Base-by-base conservation (phyloP, 2,113 vertebrate genomes). In the Apeltes quadracus region DNA sequence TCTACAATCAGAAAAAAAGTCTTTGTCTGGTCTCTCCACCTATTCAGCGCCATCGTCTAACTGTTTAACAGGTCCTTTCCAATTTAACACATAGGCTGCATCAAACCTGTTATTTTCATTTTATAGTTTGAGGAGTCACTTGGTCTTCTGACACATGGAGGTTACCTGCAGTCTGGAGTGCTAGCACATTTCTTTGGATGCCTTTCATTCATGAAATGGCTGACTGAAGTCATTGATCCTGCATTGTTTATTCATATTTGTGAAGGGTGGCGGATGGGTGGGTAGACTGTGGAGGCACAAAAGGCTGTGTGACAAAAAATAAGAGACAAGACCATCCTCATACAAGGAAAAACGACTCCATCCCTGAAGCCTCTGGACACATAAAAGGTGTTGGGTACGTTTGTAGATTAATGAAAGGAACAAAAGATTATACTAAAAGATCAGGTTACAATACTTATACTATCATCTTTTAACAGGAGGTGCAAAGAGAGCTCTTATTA, bases 201-300 rank as follows among this genome's bases (percentile, higher is more conserved):
- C 62, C 16, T 44, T 67, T 53, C 16, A 46, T 71, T 61, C 61
- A 50, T 20, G 18, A 36, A 7, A 3, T 32, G 59, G 38, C 32
- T 36, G 61, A 44, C n/a, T 68, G 32, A 66, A 22, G 63, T 2
- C 50, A 43, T 3, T 51, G 48, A 66, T 0, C 0, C 55, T 51
- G 25, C 13, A 14, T 82, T 67, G 72, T 76, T 62, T 41, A 11
- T 64, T 65, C n/a, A 27, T 81, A 65, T 82, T 84, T 84, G 61
- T 25, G 15, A 67, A 83, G 68, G 64, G 77, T 14, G 50, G 63
- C 9, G n/a, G 23, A 0, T 39, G 50, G 61, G 22, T 66, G 38
- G 48, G 15, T 29, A 15, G 20, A 27, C 29, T 36, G 34, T 2
- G 1, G 13, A 54, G 43, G 23, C 56, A 67, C 50, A 75, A 66